These are phyloP conservation scores for Micromesistius poutassou DNA, from an alignment of 2,797 vertebrate genomes.

Conservation along the genomic window DNA sequence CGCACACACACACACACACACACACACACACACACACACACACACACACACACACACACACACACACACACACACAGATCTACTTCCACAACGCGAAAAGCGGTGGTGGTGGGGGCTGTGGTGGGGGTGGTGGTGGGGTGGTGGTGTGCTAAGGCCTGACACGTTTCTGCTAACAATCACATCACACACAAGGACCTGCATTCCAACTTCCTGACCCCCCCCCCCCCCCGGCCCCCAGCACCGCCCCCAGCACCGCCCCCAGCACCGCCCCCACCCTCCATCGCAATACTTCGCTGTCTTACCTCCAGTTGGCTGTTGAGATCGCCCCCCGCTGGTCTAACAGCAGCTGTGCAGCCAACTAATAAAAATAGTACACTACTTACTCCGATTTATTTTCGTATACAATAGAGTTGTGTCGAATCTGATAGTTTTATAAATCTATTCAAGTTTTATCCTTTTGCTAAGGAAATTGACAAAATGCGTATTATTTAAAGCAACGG, in stretches of 20 bases:
- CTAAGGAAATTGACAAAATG: neutral
- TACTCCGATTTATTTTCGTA: neutral
- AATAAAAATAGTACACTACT: neutral
- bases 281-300: constrained; percentile 14
- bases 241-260: constrained; percentile 35
- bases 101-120: constrained; percentile 20
- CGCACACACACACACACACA: neutral
- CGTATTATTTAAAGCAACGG: neutral
- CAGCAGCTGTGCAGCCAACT: constrained; percentile 27
- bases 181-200: constrained; percentile 90
- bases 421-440: neutral
- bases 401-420: neutral
- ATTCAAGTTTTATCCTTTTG: neutral
- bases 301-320: neutral
- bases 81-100: constrained; percentile 57
- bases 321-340: constrained; percentile 32
- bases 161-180: constrained; percentile 98
- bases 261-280: constrained; percentile 63
- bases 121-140: neutral
- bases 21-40: neutral
- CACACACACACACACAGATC: constrained; percentile 35
- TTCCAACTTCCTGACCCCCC: constrained; percentile 82
- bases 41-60: constrained; percentile 13
- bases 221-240: constrained; percentile 36
- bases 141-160: constrained; percentile 72